These are phyloP conservation scores for Parthenolecanium corni DNA, from an alignment of 2,888 invertebrate species.

Conservation along the genomic window DNA sequence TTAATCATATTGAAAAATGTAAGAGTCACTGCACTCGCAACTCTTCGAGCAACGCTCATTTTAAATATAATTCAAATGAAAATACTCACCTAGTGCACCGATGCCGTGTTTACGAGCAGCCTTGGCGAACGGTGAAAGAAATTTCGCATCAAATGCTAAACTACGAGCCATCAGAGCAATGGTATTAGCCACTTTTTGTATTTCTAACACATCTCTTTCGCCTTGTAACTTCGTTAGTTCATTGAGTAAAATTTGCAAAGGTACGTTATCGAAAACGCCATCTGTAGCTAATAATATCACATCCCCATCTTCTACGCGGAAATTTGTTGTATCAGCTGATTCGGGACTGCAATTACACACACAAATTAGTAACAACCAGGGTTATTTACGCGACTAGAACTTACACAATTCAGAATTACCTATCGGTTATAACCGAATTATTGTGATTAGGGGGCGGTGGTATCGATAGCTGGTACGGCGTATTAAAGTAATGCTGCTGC, in stretches of 20 bases:
- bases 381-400: background rate
- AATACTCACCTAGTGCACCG: slow-evolving; percentile 67
- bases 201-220: slow-evolving; percentile 56
- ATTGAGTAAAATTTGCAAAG: slow-evolving; percentile 75
- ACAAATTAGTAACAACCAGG: slow-evolving; percentile 7
- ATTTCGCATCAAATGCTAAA: slow-evolving; percentile 85
- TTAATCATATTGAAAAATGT: too few relatives aligned
- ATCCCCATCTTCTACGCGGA: slow-evolving; percentile 83
- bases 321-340: slow-evolving; percentile 77
- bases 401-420: slow-evolving; percentile 43
- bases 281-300: slow-evolving; percentile 92
- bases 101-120: slow-evolving; percentile 89
- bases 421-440: slow-evolving; percentile 78
- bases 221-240: slow-evolving; percentile 67
- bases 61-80: too few relatives aligned
- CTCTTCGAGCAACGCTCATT: too few relatives aligned
- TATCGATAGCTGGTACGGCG: slow-evolving; percentile 90
- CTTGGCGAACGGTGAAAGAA: slow-evolving; percentile 90
- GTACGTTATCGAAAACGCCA: slow-evolving; percentile 96
- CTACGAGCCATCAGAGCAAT: slow-evolving; percentile 92
- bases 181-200: slow-evolving; percentile 85
- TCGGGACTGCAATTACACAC: slow-evolving; percentile 56
- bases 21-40: too few relatives aligned
- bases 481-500: slow-evolving; percentile 98
- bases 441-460: slow-evolving; percentile 86